Evolutionary conservation across 1,140 invertebrate species (phyloP).

Genomic region (Cyclina sinensis): DNA sequence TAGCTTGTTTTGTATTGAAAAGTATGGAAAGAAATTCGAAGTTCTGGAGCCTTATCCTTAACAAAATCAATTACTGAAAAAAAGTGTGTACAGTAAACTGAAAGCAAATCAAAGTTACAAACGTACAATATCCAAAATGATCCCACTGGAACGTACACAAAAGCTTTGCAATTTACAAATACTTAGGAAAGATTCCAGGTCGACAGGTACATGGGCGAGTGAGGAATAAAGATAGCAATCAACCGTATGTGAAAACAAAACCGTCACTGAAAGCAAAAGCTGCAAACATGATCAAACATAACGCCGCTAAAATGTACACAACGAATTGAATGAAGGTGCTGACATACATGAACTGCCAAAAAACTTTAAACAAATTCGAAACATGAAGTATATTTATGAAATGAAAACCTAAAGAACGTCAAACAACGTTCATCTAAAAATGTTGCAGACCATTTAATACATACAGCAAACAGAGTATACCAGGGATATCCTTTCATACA

Average conservation of each 20-base stretch:
- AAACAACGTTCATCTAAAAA: background rate
- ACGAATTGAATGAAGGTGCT: slow-evolving; percentile 25
- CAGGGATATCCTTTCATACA: background rate
- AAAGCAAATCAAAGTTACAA: background rate
- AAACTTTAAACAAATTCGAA: slow-evolving; percentile 35
- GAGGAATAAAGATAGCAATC: background rate
- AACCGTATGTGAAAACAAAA: background rate
- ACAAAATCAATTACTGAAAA: background rate
- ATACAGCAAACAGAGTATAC: slow-evolving; percentile 22
- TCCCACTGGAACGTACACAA: no score
- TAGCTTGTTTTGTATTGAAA: background rate
- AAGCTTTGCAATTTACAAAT: no score
- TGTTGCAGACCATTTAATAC: background rate
- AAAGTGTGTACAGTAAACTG: background rate
- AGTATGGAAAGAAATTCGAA: background rate
- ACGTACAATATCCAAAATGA: no score
- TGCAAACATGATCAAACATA: background rate
- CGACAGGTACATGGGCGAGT: background rate
- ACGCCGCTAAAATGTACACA: slow-evolving; percentile 4
- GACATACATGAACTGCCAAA: background rate
- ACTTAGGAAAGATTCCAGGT: background rate
- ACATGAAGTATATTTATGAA: slow-evolving; percentile 13
- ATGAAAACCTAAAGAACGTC: background rate
- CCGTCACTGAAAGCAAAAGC: background rate
- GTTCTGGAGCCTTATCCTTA: background rate